Conservation (phyloP, 2,888 invertebrate species). For the Cephus spinipes region DNA sequence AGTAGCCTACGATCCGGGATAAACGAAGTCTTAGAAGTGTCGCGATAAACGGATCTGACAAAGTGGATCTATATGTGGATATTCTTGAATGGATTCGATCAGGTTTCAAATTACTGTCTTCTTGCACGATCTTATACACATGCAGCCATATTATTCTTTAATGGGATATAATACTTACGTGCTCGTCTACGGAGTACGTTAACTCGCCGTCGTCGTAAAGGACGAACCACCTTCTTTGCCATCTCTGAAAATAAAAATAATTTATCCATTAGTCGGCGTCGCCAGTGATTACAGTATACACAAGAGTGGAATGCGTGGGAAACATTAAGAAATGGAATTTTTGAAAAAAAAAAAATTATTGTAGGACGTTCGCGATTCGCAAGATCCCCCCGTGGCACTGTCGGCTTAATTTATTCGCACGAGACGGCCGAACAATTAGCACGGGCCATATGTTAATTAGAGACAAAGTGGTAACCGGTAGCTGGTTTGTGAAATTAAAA, state of each 20-base stretch:
- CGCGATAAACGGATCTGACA: slow-evolving; percentile 48
- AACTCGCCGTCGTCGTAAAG: slow-evolving; percentile 98
- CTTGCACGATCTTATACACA: too few species aligned
- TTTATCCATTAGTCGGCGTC: background rate
- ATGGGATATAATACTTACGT: slow-evolving; percentile 77
- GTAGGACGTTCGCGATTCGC: too few species aligned
- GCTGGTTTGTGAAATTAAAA: too few species aligned
- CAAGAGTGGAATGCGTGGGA: too few species aligned
- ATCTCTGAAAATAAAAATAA: slow-evolving; percentile 82
- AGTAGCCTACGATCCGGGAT: slow-evolving; percentile 1
- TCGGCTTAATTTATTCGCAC: background rate
- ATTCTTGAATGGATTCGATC: slow-evolving; percentile 28
- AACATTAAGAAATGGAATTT: too few species aligned
- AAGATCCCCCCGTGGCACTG: too few species aligned
- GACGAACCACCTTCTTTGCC: slow-evolving; percentile 98
- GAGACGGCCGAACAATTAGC: slow-evolving; percentile 43
- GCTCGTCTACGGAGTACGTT: slow-evolving; percentile 97
- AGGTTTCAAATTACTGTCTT: too few species aligned
- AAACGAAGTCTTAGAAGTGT: slow-evolving; percentile 38
- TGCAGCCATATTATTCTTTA: too few species aligned
- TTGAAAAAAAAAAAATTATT: too few species aligned
- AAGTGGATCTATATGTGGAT: slow-evolving; percentile 36
- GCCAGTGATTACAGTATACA: too few species aligned
- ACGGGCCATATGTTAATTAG: slow-evolving; percentile 45
- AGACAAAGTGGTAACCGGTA: slow-evolving; percentile 31